Base-by-base conservation (phyloP, 2,888 invertebrate species). In the Polydrusus cervinus region DNA sequence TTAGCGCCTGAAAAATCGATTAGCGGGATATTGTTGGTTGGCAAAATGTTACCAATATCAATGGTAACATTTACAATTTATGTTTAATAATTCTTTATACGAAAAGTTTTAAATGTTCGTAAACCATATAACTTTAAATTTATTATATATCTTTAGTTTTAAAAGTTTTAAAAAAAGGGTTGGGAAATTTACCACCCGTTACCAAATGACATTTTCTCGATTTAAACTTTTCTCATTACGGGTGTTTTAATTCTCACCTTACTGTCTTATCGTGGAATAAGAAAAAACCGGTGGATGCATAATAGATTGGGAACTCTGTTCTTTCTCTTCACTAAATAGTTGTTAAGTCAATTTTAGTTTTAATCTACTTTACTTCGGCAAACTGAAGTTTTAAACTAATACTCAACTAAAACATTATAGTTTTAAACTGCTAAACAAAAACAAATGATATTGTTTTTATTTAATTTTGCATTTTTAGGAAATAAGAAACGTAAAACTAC, bases 401-500 rank as follows among this genome's bases (percentile, higher is more conserved):
- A 34, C 1, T 1, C 1, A 9, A 9, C 34, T 34, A 34, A 34
- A 34, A 34, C 7, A 34, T 3, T 34, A 43, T 43, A n/a, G 40
- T 8, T 40, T 6, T 6, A 40, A 3, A 40, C 40, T 11, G 40
- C 25, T 25, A 25, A 25, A 25, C 5, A 25, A 11, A 8, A 40
- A 40, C 40, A 11, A 40, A 40, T 40, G 7, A 40, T 11, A 6
- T 40, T 40, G 8, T 40, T 9, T 6, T 40, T 8, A 40, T 40
- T 11, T 34, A 34, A 34, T 34, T 47, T 16, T 47, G 43, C 5
- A 11, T 25, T 68, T 64, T 55, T 14, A 74, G 74, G 60, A 13
- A 55, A 14, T 20, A 74, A 74, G 20, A 69, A 34, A 38, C 53
- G 47, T 0, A 74, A 18, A 60, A 38, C 70, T 40, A 45, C 66